phyloP scores from a whole-genome alignment of 2,888 invertebrate species.

The Ferrisia virgata region DNA sequence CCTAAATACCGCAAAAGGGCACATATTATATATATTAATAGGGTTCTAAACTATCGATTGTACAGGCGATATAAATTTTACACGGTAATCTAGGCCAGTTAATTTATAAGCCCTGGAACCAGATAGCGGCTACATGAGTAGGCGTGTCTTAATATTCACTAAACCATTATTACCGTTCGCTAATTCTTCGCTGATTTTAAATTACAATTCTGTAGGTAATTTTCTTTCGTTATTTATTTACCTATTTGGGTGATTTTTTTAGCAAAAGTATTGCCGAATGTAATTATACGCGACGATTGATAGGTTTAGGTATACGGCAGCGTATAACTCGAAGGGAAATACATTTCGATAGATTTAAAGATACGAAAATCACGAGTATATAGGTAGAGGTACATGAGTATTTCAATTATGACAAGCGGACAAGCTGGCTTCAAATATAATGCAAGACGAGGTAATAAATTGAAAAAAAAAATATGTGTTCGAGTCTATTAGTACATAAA shows the following conservation, averaged over 20 bases:
- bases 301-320: too few relatives aligned
- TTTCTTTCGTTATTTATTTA: neutral
- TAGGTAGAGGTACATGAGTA: too few relatives aligned
- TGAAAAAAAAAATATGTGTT: neutral
- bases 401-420: neutral
- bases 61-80: neutral
- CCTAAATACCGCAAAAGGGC: neutral
- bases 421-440: neutral
- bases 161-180: neutral
- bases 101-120: neutral
- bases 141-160: neutral
- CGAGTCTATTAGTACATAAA: neutral
- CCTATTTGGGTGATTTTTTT: neutral
- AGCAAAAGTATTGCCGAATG: neutral
- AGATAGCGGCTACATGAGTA: neutral
- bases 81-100: neutral
- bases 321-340: neutral
- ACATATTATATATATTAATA: too few relatives aligned
- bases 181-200: constrained; percentile 10
- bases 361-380: neutral
- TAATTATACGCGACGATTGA: neutral
- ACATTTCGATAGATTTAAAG: neutral
- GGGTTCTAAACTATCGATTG: neutral
- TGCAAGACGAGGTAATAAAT: neutral
- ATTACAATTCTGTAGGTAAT: neutral